Percentiles rank a stretch among this genome's conserved stretches.
These are phyloP conservation scores for Zoanthus sociatus DNA, from an alignment of 92 coral and sea anemone genomes.

Conservation along the genomic window DNA sequence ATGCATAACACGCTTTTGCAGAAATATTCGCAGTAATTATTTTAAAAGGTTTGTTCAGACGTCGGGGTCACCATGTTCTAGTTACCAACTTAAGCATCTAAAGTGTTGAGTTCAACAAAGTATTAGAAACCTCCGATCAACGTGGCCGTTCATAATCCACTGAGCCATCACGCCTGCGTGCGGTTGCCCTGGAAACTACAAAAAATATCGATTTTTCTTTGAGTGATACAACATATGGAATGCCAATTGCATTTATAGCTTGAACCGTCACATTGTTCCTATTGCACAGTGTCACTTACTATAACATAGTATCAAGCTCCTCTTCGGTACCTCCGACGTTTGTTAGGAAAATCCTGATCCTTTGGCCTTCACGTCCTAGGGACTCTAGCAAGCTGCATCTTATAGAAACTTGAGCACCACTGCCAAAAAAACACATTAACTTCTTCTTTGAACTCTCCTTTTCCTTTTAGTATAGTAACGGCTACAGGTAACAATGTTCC, in stretches of 20 bases:
- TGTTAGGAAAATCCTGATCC: conserved; percentile 48
- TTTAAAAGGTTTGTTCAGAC: too few relatives aligned
- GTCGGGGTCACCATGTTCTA: too few relatives aligned
- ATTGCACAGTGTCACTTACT: conserved; percentile 54
- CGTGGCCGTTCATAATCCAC: too few relatives aligned
- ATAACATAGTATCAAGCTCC: conserved; percentile 60
- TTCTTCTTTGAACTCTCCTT: background rate
- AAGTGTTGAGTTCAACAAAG: too few relatives aligned
- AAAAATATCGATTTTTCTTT: too few relatives aligned
- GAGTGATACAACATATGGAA: conserved; percentile 7
- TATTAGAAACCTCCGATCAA: too few relatives aligned
- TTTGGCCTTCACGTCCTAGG: conserved; percentile 54
- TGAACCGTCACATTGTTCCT: conserved; percentile 21
- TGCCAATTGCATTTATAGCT: conserved; percentile 64
- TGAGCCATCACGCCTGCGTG: too few relatives aligned
- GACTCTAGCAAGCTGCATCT: conserved; percentile 47
- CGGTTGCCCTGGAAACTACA: too few relatives aligned
- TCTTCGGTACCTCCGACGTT: conserved; percentile 68
- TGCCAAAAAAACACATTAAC: conserved; percentile 45
- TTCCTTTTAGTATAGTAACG: background rate
- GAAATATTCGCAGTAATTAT: too few relatives aligned
- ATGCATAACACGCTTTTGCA: too few relatives aligned
- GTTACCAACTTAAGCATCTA: too few relatives aligned
- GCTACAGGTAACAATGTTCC: background rate
- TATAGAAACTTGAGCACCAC: conserved; percentile 65